These are phyloP conservation scores for Epicauta chinensis DNA, from an alignment of 1,140 invertebrate species.

Conservation along the genomic window DNA sequence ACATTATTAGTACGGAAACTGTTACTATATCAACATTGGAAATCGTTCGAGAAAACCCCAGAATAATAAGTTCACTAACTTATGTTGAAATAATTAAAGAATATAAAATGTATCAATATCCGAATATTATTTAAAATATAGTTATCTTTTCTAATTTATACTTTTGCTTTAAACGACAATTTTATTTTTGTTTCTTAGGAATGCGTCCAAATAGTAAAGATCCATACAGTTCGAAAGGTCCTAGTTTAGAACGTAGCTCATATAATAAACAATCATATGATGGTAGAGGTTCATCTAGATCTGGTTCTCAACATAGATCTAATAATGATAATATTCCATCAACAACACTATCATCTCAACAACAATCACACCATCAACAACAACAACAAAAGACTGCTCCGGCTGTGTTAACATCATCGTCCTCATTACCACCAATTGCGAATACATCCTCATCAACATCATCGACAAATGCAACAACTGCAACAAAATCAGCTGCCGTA, in stretches of 20 bases:
- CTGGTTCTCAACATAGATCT: constrained; percentile 51
- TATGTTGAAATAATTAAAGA: too few relatives aligned
- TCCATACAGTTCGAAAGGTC: constrained; percentile 44
- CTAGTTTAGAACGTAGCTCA: constrained; percentile 44
- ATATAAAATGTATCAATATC: too few relatives aligned
- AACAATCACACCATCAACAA: neutral
- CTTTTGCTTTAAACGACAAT: too few relatives aligned
- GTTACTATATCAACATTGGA: too few relatives aligned
- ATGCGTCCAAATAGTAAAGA: constrained; percentile 40
- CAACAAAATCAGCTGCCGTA: neutral
- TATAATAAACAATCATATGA: constrained; percentile 36
- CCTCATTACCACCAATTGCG: neutral
- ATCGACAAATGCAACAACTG: neutral
- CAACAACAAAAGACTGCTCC: constrained; percentile 2
- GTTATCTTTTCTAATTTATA: too few relatives aligned
- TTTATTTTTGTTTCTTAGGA: too few relatives aligned
- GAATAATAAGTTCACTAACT: too few relatives aligned
- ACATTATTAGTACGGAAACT: too few relatives aligned
- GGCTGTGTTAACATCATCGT: neutral
- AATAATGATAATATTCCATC: constrained; percentile 34
- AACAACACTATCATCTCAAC: neutral
- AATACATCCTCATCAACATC: constrained; percentile 1
- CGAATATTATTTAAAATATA: too few relatives aligned
- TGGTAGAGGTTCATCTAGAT: constrained; percentile 47
- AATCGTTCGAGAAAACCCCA: too few relatives aligned